Conservation (phyloP, 2,113 vertebrate species). For the Nannospalax galili region DNA sequence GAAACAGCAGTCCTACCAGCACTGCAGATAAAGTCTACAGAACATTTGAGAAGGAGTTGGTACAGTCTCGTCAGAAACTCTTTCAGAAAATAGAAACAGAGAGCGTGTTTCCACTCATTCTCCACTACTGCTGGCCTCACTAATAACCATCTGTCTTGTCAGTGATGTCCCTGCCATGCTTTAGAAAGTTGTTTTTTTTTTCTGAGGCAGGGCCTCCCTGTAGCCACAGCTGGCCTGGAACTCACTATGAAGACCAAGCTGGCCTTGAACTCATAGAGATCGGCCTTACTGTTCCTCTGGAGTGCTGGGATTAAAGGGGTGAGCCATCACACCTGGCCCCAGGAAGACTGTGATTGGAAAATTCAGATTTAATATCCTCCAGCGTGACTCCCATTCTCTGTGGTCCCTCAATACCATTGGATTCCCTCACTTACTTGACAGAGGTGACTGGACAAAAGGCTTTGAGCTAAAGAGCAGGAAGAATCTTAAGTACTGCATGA, state of each 20-base stretch:
- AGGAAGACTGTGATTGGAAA: not conserved
- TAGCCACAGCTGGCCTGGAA: too few relatives aligned
- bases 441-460: not conserved
- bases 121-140: not conserved
- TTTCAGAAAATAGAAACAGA: slow-evolving; percentile 21
- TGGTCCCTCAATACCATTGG: not conserved
- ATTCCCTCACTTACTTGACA: not conserved
- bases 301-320: too few relatives aligned
- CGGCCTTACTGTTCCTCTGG: too few relatives aligned
- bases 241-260: too few relatives aligned
- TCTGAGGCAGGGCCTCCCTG: too few relatives aligned
- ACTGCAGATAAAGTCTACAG: not conserved
- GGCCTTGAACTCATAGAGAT: too few relatives aligned
- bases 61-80: not conserved
- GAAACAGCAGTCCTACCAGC: not conserved
- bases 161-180: not conserved
- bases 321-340: not conserved
- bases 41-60: not conserved
- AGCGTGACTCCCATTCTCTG: not conserved
- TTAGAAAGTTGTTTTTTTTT: too few relatives aligned
- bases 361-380: not conserved
- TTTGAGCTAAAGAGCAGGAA: not conserved
- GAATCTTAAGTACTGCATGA: not conserved
- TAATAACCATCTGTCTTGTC: not conserved
- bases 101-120: not conserved